These are phyloP conservation scores for Hanleya hanleyi DNA, from an alignment of 2,888 invertebrate species.

Conservation along the genomic window DNA sequence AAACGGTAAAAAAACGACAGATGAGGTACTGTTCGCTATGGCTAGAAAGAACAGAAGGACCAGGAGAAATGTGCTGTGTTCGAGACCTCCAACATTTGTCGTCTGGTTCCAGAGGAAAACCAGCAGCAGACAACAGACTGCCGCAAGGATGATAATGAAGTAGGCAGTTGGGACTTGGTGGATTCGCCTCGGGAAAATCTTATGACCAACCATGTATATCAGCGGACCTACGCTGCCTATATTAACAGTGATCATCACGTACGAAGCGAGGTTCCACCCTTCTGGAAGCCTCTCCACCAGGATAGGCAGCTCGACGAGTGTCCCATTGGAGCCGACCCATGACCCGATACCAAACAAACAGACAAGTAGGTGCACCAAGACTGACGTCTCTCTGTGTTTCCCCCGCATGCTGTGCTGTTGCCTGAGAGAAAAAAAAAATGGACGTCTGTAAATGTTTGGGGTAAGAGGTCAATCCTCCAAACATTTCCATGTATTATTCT, in stretches of 20 bases:
- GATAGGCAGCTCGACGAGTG: conserved; percentile 91
- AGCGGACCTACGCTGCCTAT: conserved; percentile 87
- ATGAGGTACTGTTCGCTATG: conserved; percentile 88
- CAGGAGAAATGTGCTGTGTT: conserved; percentile 76
- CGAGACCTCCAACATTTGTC: conserved; percentile 71
- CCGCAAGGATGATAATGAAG: conserved; percentile 71
- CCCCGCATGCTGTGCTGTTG: background rate
- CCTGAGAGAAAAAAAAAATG: no score
- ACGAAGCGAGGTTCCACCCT: conserved; percentile 89
- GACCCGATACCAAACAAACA: conserved; percentile 80
- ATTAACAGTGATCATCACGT: conserved; percentile 86
- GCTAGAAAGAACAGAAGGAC: conserved; percentile 81
- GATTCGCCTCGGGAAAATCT: conserved; percentile 5
- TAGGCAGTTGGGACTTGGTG: conserved; percentile 72
- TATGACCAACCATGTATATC: conserved; percentile 76
- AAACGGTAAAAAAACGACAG: conserved; percentile 89
- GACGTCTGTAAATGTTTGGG: no score
- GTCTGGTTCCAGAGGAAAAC: conserved; percentile 76
- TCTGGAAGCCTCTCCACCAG: conserved; percentile 88
- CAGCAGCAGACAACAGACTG: conserved; percentile 69
- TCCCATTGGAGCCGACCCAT: conserved; percentile 91
- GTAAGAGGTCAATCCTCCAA: no score
- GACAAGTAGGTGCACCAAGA: conserved; percentile 77
- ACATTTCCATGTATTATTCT: no score
- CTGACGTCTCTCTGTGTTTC: conserved; percentile 6